A percentile compares a stretch with the other conserved stretches of the same genome.
phyloP scores from a whole-genome alignment of 2,888 invertebrate genomes.

The Heteromurus nitidus region DNA sequence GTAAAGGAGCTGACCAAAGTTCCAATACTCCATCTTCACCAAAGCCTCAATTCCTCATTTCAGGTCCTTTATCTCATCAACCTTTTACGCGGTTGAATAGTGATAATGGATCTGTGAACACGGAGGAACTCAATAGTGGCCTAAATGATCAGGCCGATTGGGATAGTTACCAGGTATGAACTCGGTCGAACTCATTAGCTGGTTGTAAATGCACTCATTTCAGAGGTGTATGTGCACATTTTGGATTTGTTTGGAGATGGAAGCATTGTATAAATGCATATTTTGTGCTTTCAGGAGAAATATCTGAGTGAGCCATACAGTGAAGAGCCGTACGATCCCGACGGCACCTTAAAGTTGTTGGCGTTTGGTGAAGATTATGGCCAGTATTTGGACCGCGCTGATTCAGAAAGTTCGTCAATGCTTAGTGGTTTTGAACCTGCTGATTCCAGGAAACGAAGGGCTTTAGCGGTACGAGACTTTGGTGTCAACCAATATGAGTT shows the following conservation, averaged over 20 bases:
- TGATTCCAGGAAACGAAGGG: slow-evolving; percentile 68
- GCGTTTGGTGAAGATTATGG: slow-evolving; percentile 73
- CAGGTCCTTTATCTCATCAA: slow-evolving; percentile 53
- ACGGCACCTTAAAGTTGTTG: slow-evolving; percentile 70
- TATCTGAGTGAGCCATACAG: slow-evolving; percentile 73
- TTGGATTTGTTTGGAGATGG: no score
- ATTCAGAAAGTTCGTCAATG: slow-evolving; percentile 72
- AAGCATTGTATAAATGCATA: neutral
- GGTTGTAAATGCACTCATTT: no score
- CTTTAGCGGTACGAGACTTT: slow-evolving; percentile 45
- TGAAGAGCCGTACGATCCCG: slow-evolving; percentile 72
- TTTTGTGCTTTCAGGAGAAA: slow-evolving; percentile 69
- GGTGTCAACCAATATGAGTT: neutral
- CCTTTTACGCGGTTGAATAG: slow-evolving; percentile 64
- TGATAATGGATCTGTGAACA: slow-evolving; percentile 70
- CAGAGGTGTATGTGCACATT: no score
- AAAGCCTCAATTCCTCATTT: slow-evolving; percentile 61
- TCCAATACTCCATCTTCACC: slow-evolving; percentile 46
- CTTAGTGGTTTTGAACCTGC: slow-evolving; percentile 70
- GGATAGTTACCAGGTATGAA: slow-evolving; percentile 73
- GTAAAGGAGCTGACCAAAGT: slow-evolving; percentile 48
- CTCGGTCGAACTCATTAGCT: neutral
- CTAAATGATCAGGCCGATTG: slow-evolving; percentile 71
- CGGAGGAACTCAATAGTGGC: slow-evolving; percentile 66
- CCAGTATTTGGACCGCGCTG: slow-evolving; percentile 70